phyloP scores from a whole-genome alignment of 2,113 vertebrate genomes.

The Notarius quadriscutis region DNA sequence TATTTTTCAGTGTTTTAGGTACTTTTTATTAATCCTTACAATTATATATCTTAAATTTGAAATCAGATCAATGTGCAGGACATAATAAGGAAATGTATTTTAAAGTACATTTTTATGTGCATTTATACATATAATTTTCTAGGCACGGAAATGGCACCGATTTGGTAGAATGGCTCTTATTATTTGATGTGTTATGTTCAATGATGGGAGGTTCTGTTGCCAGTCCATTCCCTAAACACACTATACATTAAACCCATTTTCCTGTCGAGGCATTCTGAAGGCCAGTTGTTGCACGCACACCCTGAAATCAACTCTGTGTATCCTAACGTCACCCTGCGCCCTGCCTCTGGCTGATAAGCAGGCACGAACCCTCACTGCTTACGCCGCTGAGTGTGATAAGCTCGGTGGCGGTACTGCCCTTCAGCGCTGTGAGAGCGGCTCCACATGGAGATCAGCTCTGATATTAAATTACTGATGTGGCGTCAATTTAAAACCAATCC shows the following conservation, averaged over 20 bases:
- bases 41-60: too few species aligned
- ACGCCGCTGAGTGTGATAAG: conserved; percentile 28
- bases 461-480: not conserved
- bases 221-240: not conserved
- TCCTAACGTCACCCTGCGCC: conserved; percentile 20
- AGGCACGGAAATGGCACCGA: too few species aligned
- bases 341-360: conserved; percentile 36
- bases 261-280: not conserved
- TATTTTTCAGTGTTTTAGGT: too few species aligned
- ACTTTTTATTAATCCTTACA: too few species aligned
- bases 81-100: too few species aligned
- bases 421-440: not conserved
- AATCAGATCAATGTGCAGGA: too few species aligned
- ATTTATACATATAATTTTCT: too few species aligned
- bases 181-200: not conserved
- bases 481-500: not conserved
- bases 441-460: not conserved
- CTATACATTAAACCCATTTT: not conserved
- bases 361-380: conserved; percentile 13
- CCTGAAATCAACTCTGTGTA: not conserved
- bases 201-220: not conserved
- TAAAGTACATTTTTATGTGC: too few species aligned
- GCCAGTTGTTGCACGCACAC: not conserved
- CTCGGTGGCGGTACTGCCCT: not conserved
- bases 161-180: too few species aligned